phyloP scores from a whole-genome alignment of 2,888 invertebrate species.

The Tridacna gigas region DNA sequence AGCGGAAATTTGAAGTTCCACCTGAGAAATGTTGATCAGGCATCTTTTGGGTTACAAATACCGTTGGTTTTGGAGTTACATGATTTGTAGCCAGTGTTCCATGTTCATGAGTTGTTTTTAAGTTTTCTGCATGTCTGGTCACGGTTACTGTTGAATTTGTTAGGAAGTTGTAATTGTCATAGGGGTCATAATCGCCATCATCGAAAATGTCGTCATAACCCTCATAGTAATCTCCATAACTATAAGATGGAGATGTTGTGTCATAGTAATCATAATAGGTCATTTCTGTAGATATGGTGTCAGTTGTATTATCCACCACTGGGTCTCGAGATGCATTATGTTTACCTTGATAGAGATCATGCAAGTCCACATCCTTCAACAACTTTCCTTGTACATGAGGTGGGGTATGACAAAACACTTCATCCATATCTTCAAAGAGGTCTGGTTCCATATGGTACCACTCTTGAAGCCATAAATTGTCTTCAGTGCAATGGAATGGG shows the following conservation, averaged over 20 bases:
- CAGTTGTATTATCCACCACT: slow-evolving; percentile 3
- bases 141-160: background rate
- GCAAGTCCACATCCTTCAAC: slow-evolving; percentile 46
- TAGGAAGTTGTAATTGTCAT: slow-evolving; percentile 16
- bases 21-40: background rate
- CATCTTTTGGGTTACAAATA: background rate
- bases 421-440: slow-evolving; percentile 57
- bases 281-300: background rate
- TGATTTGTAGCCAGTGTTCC: background rate
- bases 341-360: slow-evolving; percentile 21
- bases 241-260: no score
- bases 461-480: slow-evolving; percentile 91
- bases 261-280: slow-evolving; percentile 20
- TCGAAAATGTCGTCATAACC: background rate
- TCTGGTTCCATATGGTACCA: slow-evolving; percentile 66
- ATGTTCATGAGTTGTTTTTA: background rate
- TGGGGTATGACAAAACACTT: slow-evolving; percentile 66
- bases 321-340: background rate
- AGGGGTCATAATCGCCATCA: background rate
- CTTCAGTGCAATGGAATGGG: slow-evolving; percentile 93
- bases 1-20: background rate
- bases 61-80: background rate
- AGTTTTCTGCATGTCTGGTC: background rate
- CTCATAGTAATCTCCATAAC: slow-evolving; percentile 11
- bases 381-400: slow-evolving; percentile 55